Percentiles rank a stretch among this genome's conserved stretches.
phyloP scores from a whole-genome alignment of 2,797 vertebrate species.

The Scarus forsteni region DNA sequence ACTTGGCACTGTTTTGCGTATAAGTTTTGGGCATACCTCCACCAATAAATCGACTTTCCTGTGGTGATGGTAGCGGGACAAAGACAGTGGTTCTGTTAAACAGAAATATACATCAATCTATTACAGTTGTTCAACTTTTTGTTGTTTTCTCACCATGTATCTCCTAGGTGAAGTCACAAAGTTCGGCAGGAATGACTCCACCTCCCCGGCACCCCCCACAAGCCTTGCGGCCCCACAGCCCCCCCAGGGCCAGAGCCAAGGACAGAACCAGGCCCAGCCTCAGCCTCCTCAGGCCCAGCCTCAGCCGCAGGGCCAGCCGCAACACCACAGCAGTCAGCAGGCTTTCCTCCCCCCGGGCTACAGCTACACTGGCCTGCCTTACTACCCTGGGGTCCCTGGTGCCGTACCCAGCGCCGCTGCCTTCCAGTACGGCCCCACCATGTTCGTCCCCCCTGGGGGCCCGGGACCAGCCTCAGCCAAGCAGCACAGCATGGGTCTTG shows the following conservation, averaged over 20 bases:
- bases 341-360: slow-evolving; percentile 96
- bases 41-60: no score
- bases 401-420: slow-evolving; percentile 88
- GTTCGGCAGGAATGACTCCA: slow-evolving; percentile 94
- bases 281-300: slow-evolving; percentile 88
- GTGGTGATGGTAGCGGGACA: no score
- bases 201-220: slow-evolving; percentile 92
- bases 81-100: no score
- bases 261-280: slow-evolving; percentile 83
- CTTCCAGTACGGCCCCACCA: slow-evolving; percentile 95
- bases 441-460: slow-evolving; percentile 92
- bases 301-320: slow-evolving; percentile 87
- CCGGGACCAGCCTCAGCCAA: slow-evolving; percentile 89
- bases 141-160: slow-evolving; percentile 7
- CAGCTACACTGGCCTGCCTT: slow-evolving; percentile 95
- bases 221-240: slow-evolving; percentile 84
- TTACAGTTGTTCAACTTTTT: neutral
- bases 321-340: slow-evolving; percentile 94
- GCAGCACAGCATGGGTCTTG: slow-evolving; percentile 91
- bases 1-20: no score
- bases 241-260: slow-evolving; percentile 89
- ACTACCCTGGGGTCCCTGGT: slow-evolving; percentile 90
- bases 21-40: no score
- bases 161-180: slow-evolving; percentile 93
- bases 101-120: no score